phyloP scores from a whole-genome alignment of 2,113 vertebrate species.

The Gymnogyps californianus region DNA sequence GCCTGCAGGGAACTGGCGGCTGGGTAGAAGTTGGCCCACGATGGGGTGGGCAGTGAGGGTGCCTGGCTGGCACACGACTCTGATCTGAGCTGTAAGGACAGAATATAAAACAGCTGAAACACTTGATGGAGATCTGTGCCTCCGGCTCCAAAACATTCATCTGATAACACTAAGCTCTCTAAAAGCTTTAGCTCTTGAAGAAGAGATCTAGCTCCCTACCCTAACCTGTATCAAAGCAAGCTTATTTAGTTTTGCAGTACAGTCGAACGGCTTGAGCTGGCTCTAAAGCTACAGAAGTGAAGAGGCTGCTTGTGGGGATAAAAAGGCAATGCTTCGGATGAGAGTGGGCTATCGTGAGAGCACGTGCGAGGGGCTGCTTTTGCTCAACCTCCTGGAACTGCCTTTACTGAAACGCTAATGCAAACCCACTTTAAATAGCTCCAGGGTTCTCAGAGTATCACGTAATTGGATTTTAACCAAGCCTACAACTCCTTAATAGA shows the following conservation, averaged over 20 bases:
- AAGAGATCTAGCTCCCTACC: not conserved
- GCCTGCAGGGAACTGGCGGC: not conserved
- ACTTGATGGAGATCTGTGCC: not conserved
- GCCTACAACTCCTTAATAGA: slow-evolving; percentile 34
- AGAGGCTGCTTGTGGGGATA: not conserved
- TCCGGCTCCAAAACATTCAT: not conserved
- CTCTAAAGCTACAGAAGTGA: not conserved
- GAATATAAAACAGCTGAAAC: not conserved
- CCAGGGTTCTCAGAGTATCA: not conserved
- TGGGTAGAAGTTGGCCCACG: not conserved
- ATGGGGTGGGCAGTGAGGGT: not conserved
- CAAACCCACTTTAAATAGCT: not conserved
- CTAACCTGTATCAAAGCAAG: not conserved
- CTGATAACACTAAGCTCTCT: not conserved
- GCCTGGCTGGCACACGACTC: not conserved
- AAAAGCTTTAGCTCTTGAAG: not conserved
- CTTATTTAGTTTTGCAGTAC: not conserved
- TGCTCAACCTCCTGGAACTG: not conserved
- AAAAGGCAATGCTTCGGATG: not conserved
- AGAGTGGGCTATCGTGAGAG: not conserved
- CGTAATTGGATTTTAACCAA: slow-evolving; percentile 36
- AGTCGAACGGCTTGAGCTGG: not conserved
- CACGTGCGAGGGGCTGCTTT: not conserved
- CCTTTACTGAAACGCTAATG: not conserved
- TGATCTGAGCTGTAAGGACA: not conserved